Conservation (phyloP, 2,888 invertebrate species). For the Athalia cordata region DNA sequence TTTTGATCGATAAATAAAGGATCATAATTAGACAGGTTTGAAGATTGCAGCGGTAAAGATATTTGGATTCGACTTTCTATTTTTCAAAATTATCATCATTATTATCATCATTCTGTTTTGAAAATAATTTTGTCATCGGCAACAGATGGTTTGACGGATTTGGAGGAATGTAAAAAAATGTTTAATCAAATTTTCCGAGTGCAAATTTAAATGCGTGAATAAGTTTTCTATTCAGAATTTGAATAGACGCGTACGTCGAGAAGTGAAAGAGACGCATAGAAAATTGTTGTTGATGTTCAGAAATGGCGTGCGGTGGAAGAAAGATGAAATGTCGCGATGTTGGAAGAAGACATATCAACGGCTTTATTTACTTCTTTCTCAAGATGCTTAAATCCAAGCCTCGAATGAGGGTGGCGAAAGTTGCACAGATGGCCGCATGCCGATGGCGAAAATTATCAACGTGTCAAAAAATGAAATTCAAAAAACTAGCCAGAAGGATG, state of each 20-base stretch:
- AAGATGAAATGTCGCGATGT: not conserved
- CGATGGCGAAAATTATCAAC: constrained; percentile 58
- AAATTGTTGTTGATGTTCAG: not conserved
- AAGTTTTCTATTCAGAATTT: not conserved
- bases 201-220: too few species aligned
- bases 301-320: constrained; percentile 18
- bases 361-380: constrained; percentile 58
- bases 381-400: constrained; percentile 55
- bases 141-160: too few species aligned
- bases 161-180: too few species aligned
- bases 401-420: constrained; percentile 54
- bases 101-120: too few species aligned
- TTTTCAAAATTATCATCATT: too few species aligned
- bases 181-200: too few species aligned
- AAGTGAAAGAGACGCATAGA: not conserved
- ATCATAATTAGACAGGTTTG: too few species aligned
- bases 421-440: constrained; percentile 58
- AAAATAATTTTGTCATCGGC: too few species aligned
- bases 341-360: constrained; percentile 51
- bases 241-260: not conserved
- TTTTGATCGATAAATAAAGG: too few species aligned
- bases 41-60: too few species aligned
- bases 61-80: too few species aligned
- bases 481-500: constrained; percentile 33
- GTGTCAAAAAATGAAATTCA: constrained; percentile 56